Evolutionary conservation across 92 coral and sea anemone genomes (phyloP), one percentile per base, ranked within the genome.

Genomic region (Nematostella vectensis): DNA sequence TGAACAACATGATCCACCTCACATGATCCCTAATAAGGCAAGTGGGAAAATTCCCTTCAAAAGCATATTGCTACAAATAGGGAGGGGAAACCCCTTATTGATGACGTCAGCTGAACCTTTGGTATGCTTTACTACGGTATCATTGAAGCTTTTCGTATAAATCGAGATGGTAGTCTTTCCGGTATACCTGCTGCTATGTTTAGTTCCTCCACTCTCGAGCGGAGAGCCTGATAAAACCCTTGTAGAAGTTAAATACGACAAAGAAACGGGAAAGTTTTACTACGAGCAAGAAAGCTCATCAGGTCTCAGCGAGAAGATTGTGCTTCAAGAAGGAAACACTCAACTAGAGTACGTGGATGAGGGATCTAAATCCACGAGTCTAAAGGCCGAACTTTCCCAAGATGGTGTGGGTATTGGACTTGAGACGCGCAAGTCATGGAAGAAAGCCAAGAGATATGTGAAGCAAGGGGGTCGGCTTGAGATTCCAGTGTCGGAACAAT

Each of bases 211-310:
- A n/a, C n/a, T n/a, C n/a, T n/a, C n/a, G n/a, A n/a, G n/a, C n/a
- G n/a, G n/a, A n/a, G n/a, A n/a, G n/a, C n/a, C n/a, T n/a, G n/a
- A n/a, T n/a, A n/a, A n/a, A n/a, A n/a, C n/a, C n/a, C n/a, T n/a
- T n/a, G n/a, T n/a, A n/a, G n/a, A 47, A 19, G 72, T 57, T 4
- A 27, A 44, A 20, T 1, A 17, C 20, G 61, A 67, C 56, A 19
- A 47, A 44, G 57, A 57, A 55, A 57, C 55, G 2, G 73, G 57
- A 4, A 48, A 25, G 17, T 28, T 55, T 2, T 67, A 67, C 45
- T 13, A 16, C 22, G 72, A 65, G 27, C 72, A 65, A 48, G 25
- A 39, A 43, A 65, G 62, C 19, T 6, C 62, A n/a, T 39, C 61
- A 0, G 70, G 54, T 16, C 6, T 18, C 9, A 30, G 43, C 0